Base-by-base conservation (phyloP, 2,888 invertebrate species). In the Ferdinandea cuprea region DNA sequence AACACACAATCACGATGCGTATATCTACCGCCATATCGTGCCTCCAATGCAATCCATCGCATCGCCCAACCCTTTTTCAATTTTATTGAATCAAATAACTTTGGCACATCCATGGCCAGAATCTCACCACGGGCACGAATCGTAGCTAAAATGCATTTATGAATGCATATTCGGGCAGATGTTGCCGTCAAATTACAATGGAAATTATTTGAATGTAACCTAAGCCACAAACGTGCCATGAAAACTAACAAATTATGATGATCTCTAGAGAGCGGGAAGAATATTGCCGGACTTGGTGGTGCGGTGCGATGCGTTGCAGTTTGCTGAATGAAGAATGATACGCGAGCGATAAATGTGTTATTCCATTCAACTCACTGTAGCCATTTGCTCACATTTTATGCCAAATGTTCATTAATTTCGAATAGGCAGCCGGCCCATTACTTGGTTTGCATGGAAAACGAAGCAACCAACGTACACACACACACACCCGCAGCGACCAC, bases 151-250 rank as follows among this genome's bases (percentile, higher is more conserved):
- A 63, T 73, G 72, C 77, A 65, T 71, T 77, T 66, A 59, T 77
- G 77, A 37, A 66, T 81, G 69, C 66, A 56, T 83, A 73, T 58
- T 56, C 78, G 52, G 66, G n/a, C 83, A 78, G 83, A 78, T 83
- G 83, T 40, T 78, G 83, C 83, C 83, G 28, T 83, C 78, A 78
- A 78, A 83, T 77, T 83, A 83, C 83, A 66, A 73, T 68, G 61
- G 72, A 78, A 83, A 78, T 77, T 77, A 83, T 78, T 83, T 63
- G 73, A 30, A 78, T 83, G 83, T 73, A 78, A 78, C 83, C 50
- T 68, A 78, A 83, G 78, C 83, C 83, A 35, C 83, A 83, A 78
- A 83, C 78, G 83, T 83, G 83, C 78, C 66, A 78, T 68, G 83
- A 78, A 83, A 83, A 68, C 83, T 83, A 83, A 83, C 83, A 78